phyloP scores from a whole-genome alignment of 2,888 invertebrate species.

The Lymantria dispar region DNA sequence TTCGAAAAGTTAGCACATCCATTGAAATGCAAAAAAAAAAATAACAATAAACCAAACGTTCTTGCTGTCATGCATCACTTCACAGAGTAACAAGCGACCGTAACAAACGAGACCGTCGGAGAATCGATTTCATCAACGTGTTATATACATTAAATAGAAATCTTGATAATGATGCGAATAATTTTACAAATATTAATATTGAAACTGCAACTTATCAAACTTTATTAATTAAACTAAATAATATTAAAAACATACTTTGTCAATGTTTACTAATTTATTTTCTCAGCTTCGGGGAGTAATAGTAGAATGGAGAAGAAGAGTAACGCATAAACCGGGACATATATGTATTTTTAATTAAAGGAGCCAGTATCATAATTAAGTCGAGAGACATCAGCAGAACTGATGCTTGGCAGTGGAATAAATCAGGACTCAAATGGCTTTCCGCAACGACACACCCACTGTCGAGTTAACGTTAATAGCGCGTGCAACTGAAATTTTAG shows the following conservation, averaged over 20 bases:
- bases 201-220: not conserved
- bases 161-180: not conserved
- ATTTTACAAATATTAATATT: not conserved
- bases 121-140: constrained; percentile 41
- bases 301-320: not conserved
- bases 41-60: constrained; percentile 59
- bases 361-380: constrained; percentile 72
- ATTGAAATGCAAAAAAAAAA: constrained; percentile 51
- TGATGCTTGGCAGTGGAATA: constrained; percentile 64
- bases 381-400: constrained; percentile 65
- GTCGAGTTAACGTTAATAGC: constrained; percentile 76
- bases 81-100: constrained; percentile 64
- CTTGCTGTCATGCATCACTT: constrained; percentile 61
- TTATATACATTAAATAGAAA: not conserved
- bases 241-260: too few relatives aligned
- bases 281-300: too few relatives aligned
- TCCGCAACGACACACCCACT: constrained; percentile 76
- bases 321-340: constrained; percentile 40
- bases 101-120: constrained; percentile 51
- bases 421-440: constrained; percentile 77
- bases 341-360: constrained; percentile 63
- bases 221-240: too few relatives aligned
- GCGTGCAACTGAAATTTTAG: constrained; percentile 77
- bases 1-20: constrained; percentile 67
- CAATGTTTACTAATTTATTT: too few relatives aligned